Base-by-base conservation (phyloP, 2,888 invertebrate species). In the Abrostola triplasia region DNA sequence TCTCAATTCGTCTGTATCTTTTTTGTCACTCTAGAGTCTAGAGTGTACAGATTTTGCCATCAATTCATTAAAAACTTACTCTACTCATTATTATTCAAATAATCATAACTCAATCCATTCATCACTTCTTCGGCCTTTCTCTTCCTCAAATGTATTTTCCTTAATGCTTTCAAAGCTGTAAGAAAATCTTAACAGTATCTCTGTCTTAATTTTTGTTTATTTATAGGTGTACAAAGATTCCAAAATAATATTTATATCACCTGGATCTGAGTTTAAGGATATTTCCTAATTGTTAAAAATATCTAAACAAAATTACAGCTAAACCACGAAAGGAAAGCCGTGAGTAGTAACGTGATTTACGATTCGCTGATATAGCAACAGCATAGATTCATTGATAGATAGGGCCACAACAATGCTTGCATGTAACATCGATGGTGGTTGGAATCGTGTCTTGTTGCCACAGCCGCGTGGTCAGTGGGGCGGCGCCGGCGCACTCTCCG, bases 361-460 rank as follows among this genome's bases (percentile, higher is more conserved):
- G 66, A 64, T 68, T 69, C 56, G 51, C 65, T 67, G 56, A 58
- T 67, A 66, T 56, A 57, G 60, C 79, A 80, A 85, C 87, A 88
- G 87, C 86, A 88, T 87, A 90, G 91, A 92, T 92, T 79, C 82
- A 84, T 85, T 86, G 79, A 82, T 82, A 88, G 88, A 91, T 90
- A 91, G 81, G 68, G 71, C 70, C 82, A 90, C 91, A 92, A 93
- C 90, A 92, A 92, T 91, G 91, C 87, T 84, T 89, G 86, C 88
- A 83, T 88, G 89, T 90, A 89, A 90, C 89, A 88, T 87, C 84
- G 84, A 87, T 84, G 82, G 81, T 81, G 79, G 79, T 83, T 81
- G 78, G 66, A 77, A 63, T 85, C 84, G 85, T 57, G 79, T 82
- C 79, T 86, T 83, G 80, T 89, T 89, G 88, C 88, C 83, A 88